phyloP scores from a whole-genome alignment of 2,113 vertebrate species.

The Telmatochromis sp. region DNA sequence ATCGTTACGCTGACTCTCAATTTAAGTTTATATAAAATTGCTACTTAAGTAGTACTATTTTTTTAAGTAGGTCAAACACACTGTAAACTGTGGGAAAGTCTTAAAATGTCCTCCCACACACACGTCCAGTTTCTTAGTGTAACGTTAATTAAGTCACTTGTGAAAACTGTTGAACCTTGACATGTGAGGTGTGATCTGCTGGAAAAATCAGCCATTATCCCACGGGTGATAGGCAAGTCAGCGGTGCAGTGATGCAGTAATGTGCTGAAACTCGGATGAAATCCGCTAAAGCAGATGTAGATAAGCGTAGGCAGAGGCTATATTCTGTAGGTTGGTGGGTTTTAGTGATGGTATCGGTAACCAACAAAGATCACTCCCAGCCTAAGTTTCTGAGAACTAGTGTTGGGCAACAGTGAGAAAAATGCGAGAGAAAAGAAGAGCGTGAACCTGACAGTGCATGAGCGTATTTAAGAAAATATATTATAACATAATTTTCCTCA shows the following conservation, averaged over 20 bases:
- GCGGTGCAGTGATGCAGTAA: background rate
- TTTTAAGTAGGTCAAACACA: background rate
- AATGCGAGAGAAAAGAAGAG: background rate
- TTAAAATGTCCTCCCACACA: background rate
- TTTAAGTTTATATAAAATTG: background rate
- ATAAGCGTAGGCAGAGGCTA: constrained; percentile 30
- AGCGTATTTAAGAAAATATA: background rate
- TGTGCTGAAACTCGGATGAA: background rate
- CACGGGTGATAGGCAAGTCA: background rate
- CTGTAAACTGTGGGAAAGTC: constrained; percentile 25
- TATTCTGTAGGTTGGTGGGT: background rate
- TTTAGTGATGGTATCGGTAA: constrained; percentile 58
- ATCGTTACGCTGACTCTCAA: background rate
- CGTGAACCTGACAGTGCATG: background rate
- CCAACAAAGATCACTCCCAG: background rate
- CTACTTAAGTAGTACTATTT: background rate
- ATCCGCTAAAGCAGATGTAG: constrained; percentile 30
- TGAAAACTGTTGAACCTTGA: constrained; percentile 17
- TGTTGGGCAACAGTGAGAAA: constrained; percentile 12
- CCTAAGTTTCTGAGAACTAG: constrained; percentile 42
- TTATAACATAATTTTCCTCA: background rate
- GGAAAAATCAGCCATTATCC: constrained; percentile 21
- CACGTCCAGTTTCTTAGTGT: background rate
- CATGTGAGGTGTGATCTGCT: background rate
- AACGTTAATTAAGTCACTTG: background rate